Evolutionary conservation across 2,888 invertebrate species (phyloP).

Genomic region (Steromphala cineraria): DNA sequence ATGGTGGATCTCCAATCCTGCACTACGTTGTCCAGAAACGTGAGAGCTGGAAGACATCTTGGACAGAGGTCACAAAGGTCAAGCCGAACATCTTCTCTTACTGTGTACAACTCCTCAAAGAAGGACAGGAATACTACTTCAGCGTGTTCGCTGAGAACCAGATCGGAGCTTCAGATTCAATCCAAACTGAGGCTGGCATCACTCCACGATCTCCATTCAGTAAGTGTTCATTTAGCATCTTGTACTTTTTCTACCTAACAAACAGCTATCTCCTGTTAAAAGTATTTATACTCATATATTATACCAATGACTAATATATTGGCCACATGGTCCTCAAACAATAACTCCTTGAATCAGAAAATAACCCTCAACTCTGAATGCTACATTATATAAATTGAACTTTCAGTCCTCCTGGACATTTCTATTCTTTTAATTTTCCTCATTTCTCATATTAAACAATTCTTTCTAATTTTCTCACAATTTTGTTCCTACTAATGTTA

Average conservation of each 20-base stretch:
- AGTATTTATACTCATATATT: no score
- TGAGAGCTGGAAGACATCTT: conserved; percentile 76
- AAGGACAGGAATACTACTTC: conserved; percentile 90
- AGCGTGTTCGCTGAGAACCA: conserved; percentile 90
- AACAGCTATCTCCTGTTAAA: no score
- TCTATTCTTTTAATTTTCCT: no score
- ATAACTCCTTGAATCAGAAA: no score
- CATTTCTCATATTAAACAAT: no score
- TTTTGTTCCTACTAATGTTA: no score
- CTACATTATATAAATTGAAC: no score
- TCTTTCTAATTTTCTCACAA: no score
- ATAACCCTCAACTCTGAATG: no score
- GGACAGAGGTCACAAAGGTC: conserved; percentile 55
- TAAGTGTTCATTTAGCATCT: conserved; percentile 48
- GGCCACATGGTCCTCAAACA: no score
- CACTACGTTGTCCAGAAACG: conserved; percentile 88
- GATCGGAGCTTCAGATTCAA: conserved; percentile 87
- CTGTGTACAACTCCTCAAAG: conserved; percentile 80
- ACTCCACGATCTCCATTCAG: conserved; percentile 67
- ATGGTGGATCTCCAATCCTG: conserved; percentile 87
- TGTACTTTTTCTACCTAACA: not conserved
- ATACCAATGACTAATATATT: no score
- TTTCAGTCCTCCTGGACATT: no score
- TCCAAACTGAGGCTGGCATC: conserved; percentile 57
- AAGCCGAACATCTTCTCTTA: conserved; percentile 77